These are phyloP conservation scores for Actenoides hombroni DNA, from an alignment of 2,113 vertebrate species.

Conservation along the genomic window DNA sequence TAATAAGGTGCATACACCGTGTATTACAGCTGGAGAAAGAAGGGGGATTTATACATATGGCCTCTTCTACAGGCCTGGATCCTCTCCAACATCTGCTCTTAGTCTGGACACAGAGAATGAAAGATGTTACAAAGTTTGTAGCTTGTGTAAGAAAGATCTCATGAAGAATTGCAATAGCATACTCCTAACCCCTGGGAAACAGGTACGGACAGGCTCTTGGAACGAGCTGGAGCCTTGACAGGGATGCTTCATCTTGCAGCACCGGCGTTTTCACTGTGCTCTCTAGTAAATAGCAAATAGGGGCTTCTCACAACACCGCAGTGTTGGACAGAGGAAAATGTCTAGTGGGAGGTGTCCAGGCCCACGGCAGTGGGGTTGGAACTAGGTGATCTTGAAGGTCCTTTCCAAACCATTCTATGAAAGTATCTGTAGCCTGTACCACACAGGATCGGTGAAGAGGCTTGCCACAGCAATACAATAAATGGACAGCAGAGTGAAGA, in stretches of 20 bases:
- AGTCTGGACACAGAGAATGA: conserved; percentile 4
- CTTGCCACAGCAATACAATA: not conserved
- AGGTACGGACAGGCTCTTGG: conserved; percentile 23
- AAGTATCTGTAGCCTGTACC: not conserved
- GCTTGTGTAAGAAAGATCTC: conserved; percentile 14
- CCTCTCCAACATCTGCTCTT: conserved; percentile 59
- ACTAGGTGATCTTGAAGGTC: too few relatives aligned
- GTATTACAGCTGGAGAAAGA: conserved; percentile 30
- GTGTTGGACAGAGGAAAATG: not conserved
- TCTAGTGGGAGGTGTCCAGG: not conserved
- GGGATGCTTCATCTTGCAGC: not conserved
- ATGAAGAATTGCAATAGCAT: not conserved
- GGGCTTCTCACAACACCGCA: not conserved
- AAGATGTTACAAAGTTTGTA: not conserved
- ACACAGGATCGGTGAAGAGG: not conserved
- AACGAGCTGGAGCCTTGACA: not conserved
- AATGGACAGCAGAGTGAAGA: not conserved
- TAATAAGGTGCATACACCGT: not conserved
- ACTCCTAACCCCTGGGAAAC: not conserved
- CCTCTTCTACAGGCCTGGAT: conserved; percentile 34
- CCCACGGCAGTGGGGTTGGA: too few relatives aligned
- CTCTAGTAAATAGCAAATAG: not conserved
- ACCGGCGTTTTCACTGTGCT: not conserved
- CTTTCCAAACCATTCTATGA: too few relatives aligned
- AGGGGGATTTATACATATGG: conserved; percentile 16